Evolutionary conservation across 2,113 vertebrate species (phyloP).

Genomic region (Laterallus jamaicensis): DNA sequence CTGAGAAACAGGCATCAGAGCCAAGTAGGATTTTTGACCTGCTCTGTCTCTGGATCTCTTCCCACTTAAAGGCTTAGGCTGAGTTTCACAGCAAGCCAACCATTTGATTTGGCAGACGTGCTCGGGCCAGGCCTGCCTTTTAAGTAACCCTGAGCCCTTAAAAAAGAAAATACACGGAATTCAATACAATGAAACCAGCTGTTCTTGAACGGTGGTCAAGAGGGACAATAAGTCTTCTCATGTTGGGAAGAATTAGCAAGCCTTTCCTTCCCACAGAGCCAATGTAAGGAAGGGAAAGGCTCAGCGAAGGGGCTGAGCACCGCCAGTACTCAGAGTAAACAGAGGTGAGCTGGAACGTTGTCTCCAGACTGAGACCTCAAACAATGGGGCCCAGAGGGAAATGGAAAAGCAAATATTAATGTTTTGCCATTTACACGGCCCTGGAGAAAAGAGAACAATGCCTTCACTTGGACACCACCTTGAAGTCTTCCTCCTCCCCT

Average conservation of each 20-base stretch:
- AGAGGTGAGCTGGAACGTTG: conserved; percentile 30
- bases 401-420: conserved; percentile 59
- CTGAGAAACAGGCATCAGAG: neutral
- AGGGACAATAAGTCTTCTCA: conserved; percentile 35
- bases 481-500: neutral
- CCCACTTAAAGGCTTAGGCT: neutral
- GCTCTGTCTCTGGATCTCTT: neutral
- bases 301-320: neutral
- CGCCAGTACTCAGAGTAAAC: neutral
- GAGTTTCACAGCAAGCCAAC: neutral
- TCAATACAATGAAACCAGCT: neutral
- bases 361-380: neutral
- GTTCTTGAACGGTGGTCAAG: neutral
- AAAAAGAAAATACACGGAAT: neutral
- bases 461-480: neutral
- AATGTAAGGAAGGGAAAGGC: conserved; percentile 28
- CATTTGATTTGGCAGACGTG: neutral
- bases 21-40: conserved; percentile 6
- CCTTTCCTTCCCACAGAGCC: conserved; percentile 27
- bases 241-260: neutral
- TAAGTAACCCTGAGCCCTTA: neutral
- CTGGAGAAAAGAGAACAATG: conserved; percentile 29
- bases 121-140: neutral
- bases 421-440: neutral
- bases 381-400: conserved; percentile 49